Evolutionary conservation across 1,140 invertebrate species (phyloP), one percentile per base, ranked within the genome.

Genomic region (Drosophila persimilis): DNA sequence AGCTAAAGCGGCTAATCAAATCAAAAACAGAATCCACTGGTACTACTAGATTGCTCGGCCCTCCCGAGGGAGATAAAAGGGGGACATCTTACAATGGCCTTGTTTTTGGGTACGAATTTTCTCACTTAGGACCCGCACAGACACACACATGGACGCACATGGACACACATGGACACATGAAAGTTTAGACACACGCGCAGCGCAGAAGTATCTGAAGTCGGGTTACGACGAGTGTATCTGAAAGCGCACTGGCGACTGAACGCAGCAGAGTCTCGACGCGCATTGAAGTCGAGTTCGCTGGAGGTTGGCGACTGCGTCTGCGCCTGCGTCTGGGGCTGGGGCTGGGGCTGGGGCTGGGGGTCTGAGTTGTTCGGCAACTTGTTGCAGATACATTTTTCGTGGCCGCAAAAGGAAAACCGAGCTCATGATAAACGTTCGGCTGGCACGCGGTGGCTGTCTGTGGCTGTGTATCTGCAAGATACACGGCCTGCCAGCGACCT

Each of bases 351-450:
- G 13, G 46, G 13, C 35, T 53, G 44, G 44, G 47, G 24, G 22
- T 44, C 48, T 22, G 50, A 52, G 31, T 65, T 54, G 78, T 57
- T 83, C 71, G 75, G 83, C 83, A 83, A 89, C 83, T 88, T 83
- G 83, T 89, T 88, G 83, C 81, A 77, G 81, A 85, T 86, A 85
- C 81, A 86, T 85, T 80, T 85, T 61, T 52, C 8, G 26, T 67
- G 77, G 81, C 81, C 81, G 56, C 81, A 81, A 88, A 86, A 85
- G 81, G 81, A 85, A 85, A 85, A 81, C 64, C 77, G 80, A 85
- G 57, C 70, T 57, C 78, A 73, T 86, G 81, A 86, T 74, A 86
- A 86, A 86, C 83, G 83, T 77, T 86, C 78, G 70, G 52, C 65
- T 78, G 62, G 83, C 81, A 86, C 83, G 81, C 80, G 78, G 77